Conservation (phyloP, 2,888 invertebrate genomes). For the Microplitis deprimator region DNA sequence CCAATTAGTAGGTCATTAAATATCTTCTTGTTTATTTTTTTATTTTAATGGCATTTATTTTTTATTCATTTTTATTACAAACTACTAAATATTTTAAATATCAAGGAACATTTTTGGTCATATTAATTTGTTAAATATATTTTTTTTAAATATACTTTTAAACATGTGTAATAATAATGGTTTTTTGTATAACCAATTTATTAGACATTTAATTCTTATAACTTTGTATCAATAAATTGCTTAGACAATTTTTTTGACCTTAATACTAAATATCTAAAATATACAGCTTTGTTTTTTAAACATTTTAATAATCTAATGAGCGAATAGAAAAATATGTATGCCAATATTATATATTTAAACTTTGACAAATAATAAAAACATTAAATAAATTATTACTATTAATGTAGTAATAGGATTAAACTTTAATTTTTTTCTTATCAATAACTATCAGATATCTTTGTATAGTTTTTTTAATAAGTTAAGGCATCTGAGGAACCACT, state of each 20-base stretch:
- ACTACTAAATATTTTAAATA: not conserved
- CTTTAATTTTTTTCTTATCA: not conserved
- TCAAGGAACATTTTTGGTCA: not conserved
- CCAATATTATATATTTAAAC: not conserved
- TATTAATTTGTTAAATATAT: not conserved
- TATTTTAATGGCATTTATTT: not conserved
- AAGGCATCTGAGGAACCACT: not conserved
- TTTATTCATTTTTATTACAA: conserved; percentile 6
- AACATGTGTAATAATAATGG: not conserved
- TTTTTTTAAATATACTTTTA: not conserved
- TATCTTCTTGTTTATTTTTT: not conserved
- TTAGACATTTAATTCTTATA: too few relatives aligned
- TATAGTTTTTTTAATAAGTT: not conserved
- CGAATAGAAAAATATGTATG: not conserved
- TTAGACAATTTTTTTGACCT: not conserved
- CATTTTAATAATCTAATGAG: not conserved
- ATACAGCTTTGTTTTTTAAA: not conserved
- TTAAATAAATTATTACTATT: not conserved
- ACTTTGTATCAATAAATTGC: not conserved
- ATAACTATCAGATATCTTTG: not conserved
- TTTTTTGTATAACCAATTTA: too few relatives aligned
- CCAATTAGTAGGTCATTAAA: not conserved
- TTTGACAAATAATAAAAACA: not conserved
- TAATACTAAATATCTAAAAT: not conserved
- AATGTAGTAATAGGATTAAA: not conserved